Evolutionary conservation across 2,113 vertebrate species (phyloP), one percentile per base, ranked within the genome.

Genomic region (Morone chrysops): DNA sequence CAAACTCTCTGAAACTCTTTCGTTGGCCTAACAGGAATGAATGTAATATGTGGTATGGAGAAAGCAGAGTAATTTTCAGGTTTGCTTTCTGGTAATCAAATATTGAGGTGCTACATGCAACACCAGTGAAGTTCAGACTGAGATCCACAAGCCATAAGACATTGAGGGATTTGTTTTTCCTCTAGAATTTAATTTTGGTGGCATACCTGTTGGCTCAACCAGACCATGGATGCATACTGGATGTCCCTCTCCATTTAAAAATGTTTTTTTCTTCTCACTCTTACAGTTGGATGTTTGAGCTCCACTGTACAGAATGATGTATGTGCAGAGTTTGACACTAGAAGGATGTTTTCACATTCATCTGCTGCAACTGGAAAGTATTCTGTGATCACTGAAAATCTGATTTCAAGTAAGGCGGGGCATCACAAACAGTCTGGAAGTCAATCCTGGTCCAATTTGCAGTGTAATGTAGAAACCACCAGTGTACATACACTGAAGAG

Each of bases 1-100:
- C 90, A 93, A 93, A 89, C 87, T 72, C 75, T 81, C 50, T 84
- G 92, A 93, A 94, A 94, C 74, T 75, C 73, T 78, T 75, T 51
- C 18, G 11, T 70, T 72, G 60, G 38, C 68, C 43, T 68, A 63
- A 61, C 18, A 0, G 61, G 57, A 81, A 78, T 61, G 40, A 59
- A 83, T 80, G 75, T 56, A 82, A 74, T 20, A 61, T 51, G 60
- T 6, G 7, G 70, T 67, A 51, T 31, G 69, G 43, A 53, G 67
- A 76, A 70, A 80, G 63, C 18, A 8, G 78, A 85, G 83, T 84
- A 12, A 82, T 62, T 87, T 80, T 74, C 57, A 68, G 59, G 25
- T 61, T 65, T 57, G 70, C 70, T 83, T 74, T 82, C 69, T 90
- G 66, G 56, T 85, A 88, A 80, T 88, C 56, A 70, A 88, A 85